A percentile compares a stretch with the other conserved stretches of the same genome.
phyloP scores from a whole-genome alignment of 2,888 invertebrate species.

The Drosophila emarginata region DNA sequence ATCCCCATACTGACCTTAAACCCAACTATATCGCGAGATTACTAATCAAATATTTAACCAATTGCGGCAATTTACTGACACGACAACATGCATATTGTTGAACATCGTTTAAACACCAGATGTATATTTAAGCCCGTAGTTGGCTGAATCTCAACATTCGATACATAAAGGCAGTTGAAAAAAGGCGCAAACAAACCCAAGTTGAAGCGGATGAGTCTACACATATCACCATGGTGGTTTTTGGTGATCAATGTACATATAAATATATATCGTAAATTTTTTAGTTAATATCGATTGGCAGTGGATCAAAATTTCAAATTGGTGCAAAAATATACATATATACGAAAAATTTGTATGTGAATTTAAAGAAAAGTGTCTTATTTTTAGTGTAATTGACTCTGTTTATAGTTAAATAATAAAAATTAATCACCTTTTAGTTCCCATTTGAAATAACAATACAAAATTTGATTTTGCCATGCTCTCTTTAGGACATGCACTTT shows the following conservation, averaged over 20 bases:
- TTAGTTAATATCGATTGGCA: constrained; percentile 21
- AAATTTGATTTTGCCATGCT: constrained; percentile 52
- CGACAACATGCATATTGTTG: constrained; percentile 35
- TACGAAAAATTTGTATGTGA: constrained; percentile 17
- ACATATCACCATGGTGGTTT: not conserved
- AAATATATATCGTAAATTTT: constrained; percentile 2
- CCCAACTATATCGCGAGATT: constrained; percentile 25
- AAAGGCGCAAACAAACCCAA: not conserved
- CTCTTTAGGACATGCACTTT: constrained; percentile 48
- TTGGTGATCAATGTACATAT: not conserved
- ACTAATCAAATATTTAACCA: constrained; percentile 50
- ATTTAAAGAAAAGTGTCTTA: not conserved
- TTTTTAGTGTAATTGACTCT: constrained; percentile 27
- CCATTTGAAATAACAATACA: not conserved
- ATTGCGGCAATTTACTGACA: constrained; percentile 23
- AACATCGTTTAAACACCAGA: constrained; percentile 1
- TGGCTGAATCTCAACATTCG: constrained; percentile 50
- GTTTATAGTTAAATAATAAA: constrained; percentile 5
- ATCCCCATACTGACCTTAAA: not conserved
- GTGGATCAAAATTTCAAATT: constrained; percentile 29
- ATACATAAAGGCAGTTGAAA: not conserved
- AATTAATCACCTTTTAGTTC: not conserved
- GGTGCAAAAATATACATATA: constrained; percentile 31
- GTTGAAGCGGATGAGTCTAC: constrained; percentile 27
- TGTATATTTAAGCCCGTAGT: constrained; percentile 26